Evolutionary conservation across 2,113 vertebrate species (phyloP), one percentile per base, ranked within the genome.

Genomic region (Hypomesus transpacificus): DNA sequence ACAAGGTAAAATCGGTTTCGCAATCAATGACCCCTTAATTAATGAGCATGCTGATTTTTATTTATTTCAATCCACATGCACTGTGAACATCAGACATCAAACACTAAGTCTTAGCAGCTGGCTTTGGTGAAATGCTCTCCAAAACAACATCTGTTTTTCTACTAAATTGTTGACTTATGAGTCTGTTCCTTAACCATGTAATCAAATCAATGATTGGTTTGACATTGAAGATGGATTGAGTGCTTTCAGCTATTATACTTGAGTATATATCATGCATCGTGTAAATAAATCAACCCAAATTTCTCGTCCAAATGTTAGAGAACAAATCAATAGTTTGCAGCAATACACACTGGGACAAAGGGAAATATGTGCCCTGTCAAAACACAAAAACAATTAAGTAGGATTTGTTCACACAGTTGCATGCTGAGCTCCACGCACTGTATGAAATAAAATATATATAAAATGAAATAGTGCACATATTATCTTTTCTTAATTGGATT

Each of bases 151-250:
- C 3, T 51, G 63, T 69, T 81, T 46, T 80, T 74, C 64, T 24
- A 67, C 67, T 77, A 61, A 60, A 14, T 52, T 52, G 34, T 66
- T 87, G 83, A 89, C 77, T 59, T 78, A 82, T 79, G 74, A 70
- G 72, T 87, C 53, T 80, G 81, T 80, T 85, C 75, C 52, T n/a
- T 31, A 4, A 72, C 71, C 64, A 71, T 85, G 74, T 80, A 87
- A 77, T 82, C 56, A 76, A 87, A 82, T 87, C 84, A 81, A 81
- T 91, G 80, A 85, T 80, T 76, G 83, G 77, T 75, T 79, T 74
- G 75, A 74, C 82, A 69, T 59, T 39, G 74, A 81, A 80, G 79
- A 85, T 73, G 84, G 74, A 88, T 76, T 74, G 68, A 85, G 70
- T 74, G 75, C 73, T 86, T 85, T 77, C 72, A 76, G 76, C 72